phyloP scores from a whole-genome alignment of 2,797 vertebrate genomes.

The Sparus aurata region DNA sequence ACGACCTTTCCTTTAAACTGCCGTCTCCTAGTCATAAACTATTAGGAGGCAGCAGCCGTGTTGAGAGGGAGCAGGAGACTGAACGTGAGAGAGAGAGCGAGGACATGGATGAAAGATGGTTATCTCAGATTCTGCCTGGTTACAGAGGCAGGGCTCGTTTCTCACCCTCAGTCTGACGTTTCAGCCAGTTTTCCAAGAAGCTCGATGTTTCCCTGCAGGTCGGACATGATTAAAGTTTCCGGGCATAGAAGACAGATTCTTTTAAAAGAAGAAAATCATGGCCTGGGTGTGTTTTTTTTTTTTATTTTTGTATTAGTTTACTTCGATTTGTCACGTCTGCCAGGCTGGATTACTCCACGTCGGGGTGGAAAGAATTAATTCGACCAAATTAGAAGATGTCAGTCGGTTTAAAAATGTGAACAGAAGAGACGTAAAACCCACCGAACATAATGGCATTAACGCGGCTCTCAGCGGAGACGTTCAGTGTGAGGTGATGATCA shows the following conservation, averaged over 20 bases:
- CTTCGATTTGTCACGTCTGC: slow-evolving; percentile 1
- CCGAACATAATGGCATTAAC: slow-evolving; percentile 29
- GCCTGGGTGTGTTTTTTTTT: background rate
- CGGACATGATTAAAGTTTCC: background rate
- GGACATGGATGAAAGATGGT: slow-evolving; percentile 14
- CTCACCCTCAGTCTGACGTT: background rate
- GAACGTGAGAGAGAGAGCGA: slow-evolving; percentile 31
- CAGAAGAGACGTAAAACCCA: slow-evolving; percentile 4
- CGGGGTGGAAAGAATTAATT: slow-evolving; percentile 15
- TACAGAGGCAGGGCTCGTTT: slow-evolving; percentile 17
- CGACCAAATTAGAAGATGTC: slow-evolving; percentile 21
- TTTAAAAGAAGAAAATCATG: background rate
- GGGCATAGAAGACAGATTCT: background rate
- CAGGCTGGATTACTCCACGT: background rate
- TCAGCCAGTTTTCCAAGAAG: background rate
- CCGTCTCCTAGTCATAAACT: too few species aligned
- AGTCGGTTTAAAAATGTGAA: background rate
- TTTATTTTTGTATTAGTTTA: background rate
- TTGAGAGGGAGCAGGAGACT: slow-evolving; percentile 5
- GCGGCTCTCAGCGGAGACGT: background rate
- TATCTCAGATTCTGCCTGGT: slow-evolving; percentile 36
- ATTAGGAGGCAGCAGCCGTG: background rate
- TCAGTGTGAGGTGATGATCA: slow-evolving; percentile 7
- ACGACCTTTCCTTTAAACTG: too few species aligned
- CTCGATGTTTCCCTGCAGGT: background rate